Evolutionary conservation across 2,888 invertebrate genomes (phyloP), one percentile per base, ranked within the genome.

Genomic region (Ariolimax columbianus): DNA sequence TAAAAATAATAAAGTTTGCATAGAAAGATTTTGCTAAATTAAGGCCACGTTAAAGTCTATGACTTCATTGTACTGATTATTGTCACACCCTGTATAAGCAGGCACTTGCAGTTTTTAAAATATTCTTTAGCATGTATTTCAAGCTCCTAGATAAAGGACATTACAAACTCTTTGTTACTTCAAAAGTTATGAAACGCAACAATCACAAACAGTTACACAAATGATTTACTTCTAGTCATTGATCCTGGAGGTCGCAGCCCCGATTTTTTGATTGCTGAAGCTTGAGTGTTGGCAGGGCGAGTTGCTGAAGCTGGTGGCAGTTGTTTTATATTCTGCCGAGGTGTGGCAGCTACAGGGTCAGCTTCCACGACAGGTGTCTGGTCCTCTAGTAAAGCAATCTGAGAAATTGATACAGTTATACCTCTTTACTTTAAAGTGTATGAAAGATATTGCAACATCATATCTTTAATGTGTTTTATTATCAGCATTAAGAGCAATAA

Each of bases 191-290:
- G 3, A 55, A 11, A 55, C 23, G 55, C 47, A 47, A 38, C 73
- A 30, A 38, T 40, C 14, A 30, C 23, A 19, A 66, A 30, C 68
- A 68, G 14, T 14, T 78, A 26, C 14, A 63, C 59, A 47, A 72
- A 70, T n/a, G 43, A 55, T 68, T 36, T 83, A 93, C 93, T 93
- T 90, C 91, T 93, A 19, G 86, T 84, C 87, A 87, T 87, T n/a
- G 86, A 83, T 73, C 86, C 86, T 51, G 87, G 93, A 30, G 92
- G 91, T 43, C 92, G 86, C 9, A 93, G 87, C 17, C 92, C 93
- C 30, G 92, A 92, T 72, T 89, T 91, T 80, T 88, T 89, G 9
- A 82, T 73, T 23, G 88, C 85, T 43, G 83, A 47, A 9, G 82
- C 79, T 59, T 84, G 77, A 30, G 86, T 83, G 36, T 59, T 85